Percentiles rank a stretch among this genome's conserved stretches.
Conservation (phyloP, 2,888 invertebrate species). For the Erebia ligea region DNA sequence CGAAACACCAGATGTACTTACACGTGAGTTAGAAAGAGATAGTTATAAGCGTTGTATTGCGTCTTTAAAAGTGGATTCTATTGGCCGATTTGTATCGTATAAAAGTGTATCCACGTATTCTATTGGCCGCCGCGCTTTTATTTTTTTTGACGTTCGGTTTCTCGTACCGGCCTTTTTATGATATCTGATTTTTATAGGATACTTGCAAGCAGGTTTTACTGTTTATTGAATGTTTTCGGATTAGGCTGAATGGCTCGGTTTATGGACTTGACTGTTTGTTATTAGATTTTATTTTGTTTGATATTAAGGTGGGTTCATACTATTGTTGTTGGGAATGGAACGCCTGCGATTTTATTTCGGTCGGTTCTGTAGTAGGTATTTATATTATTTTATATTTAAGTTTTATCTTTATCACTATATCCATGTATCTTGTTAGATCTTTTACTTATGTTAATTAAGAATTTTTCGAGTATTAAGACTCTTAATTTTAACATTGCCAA, state of each 20-base stretch:
- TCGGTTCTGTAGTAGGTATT: no score
- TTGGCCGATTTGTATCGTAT: constrained; percentile 65
- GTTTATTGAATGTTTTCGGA: constrained; percentile 52
- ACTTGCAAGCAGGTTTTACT: constrained; percentile 60
- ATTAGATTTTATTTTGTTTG: constrained; percentile 30
- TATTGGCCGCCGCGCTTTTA: constrained; percentile 52
- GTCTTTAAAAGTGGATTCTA: constrained; percentile 62
- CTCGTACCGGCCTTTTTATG: constrained; percentile 53
- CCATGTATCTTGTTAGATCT: no score
- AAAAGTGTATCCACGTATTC: constrained; percentile 53
- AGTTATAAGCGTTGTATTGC: constrained; percentile 52
- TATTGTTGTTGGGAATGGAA: not conserved
- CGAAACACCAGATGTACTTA: constrained; percentile 44
- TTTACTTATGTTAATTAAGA: not conserved
- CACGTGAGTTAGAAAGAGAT: constrained; percentile 57
- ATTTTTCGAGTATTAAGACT: no score
- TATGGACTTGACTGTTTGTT: constrained; percentile 33
- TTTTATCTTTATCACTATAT: not conserved
- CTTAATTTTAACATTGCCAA: no score
- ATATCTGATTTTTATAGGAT: constrained; percentile 67
- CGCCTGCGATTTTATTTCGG: not conserved
- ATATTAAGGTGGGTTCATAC: constrained; percentile 29
- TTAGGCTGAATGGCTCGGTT: constrained; percentile 47
- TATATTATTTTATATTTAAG: no score
- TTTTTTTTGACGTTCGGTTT: constrained; percentile 49